Percentiles rank a stretch among this genome's conserved stretches.
Conservation (phyloP, 2,113 vertebrate genomes). For the Pycnonotus jocosus region DNA sequence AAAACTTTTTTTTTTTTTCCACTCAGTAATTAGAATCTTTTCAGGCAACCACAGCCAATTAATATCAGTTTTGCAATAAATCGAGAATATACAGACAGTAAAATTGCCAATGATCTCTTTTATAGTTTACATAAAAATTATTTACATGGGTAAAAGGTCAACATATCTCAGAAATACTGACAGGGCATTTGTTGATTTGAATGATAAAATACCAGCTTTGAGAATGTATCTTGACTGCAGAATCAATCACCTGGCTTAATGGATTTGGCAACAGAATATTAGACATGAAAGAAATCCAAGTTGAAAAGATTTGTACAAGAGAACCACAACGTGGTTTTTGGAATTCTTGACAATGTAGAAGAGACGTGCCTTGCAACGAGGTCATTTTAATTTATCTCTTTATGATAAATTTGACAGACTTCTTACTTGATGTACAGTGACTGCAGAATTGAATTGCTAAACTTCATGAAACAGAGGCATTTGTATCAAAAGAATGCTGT, state of each 20-base stretch:
- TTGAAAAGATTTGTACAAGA: not conserved
- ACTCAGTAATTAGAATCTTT: not conserved
- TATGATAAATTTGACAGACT: not conserved
- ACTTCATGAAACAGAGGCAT: not conserved
- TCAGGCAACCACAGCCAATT: not conserved
- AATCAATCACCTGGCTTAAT: constrained; percentile 2
- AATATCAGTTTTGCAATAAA: not conserved
- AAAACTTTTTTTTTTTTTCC: not conserved
- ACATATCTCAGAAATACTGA: not conserved
- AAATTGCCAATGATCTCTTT: not conserved
- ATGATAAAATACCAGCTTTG: not conserved
- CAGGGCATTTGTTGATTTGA: not conserved
- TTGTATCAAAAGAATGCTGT: not conserved
- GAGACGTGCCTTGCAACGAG: not conserved
- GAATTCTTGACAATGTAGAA: not conserved
- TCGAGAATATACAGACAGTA: not conserved
- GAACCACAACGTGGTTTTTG: not conserved
- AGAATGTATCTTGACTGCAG: not conserved
- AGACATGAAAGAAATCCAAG: not conserved
- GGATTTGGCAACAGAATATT: not conserved
- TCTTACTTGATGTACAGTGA: not conserved
- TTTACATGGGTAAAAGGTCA: not conserved
- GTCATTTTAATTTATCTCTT: not conserved
- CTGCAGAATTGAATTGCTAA: not conserved
- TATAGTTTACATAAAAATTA: not conserved